These are phyloP conservation scores for Barbus barbus DNA, from an alignment of 2,113 vertebrate genomes.

Conservation along the genomic window DNA sequence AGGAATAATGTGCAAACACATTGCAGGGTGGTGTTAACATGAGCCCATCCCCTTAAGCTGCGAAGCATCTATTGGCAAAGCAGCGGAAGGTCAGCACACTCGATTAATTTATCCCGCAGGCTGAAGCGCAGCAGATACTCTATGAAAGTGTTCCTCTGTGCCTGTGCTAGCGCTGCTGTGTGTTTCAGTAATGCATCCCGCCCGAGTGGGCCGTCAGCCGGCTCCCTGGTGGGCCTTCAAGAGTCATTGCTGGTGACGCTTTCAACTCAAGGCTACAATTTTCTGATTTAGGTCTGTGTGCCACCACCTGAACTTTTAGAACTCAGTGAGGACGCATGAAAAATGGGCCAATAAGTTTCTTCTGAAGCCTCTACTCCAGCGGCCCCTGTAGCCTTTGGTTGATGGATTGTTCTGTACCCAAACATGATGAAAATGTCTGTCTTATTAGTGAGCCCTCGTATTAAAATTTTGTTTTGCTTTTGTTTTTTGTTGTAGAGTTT, in stretches of 20 bases:
- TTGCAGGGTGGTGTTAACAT: conserved; percentile 32
- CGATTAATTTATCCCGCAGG: conserved; percentile 47
- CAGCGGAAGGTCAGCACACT: conserved; percentile 50
- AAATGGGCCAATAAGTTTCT: conserved; percentile 44
- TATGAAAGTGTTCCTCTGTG: conserved; percentile 14
- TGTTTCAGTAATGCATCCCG: conserved; percentile 13
- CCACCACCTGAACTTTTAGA: conserved; percentile 23
- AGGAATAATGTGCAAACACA: conserved; percentile 55
- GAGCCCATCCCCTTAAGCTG: conserved; percentile 32
- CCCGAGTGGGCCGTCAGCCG: neutral
- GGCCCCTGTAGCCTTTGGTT: conserved; percentile 26
- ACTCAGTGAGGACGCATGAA: conserved; percentile 44
- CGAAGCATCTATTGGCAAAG: conserved; percentile 41
- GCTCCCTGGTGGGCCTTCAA: conserved; percentile 17
- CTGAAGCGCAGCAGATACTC: conserved; percentile 28
- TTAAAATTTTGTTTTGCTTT: neutral
- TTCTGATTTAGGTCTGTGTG: conserved; percentile 49
- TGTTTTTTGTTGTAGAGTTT: neutral
- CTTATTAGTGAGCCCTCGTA: conserved; percentile 25
- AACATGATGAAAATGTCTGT: conserved; percentile 47
- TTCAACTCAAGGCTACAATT: conserved; percentile 43
- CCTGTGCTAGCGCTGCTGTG: neutral
- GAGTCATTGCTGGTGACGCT: conserved; percentile 30
- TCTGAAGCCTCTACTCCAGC: conserved; percentile 39
- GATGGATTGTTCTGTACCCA: conserved; percentile 23